A percentile compares a stretch with the other conserved stretches of the same genome.
phyloP scores from a whole-genome alignment of 2,113 vertebrate species.

The Dipodomys merriami region DNA sequence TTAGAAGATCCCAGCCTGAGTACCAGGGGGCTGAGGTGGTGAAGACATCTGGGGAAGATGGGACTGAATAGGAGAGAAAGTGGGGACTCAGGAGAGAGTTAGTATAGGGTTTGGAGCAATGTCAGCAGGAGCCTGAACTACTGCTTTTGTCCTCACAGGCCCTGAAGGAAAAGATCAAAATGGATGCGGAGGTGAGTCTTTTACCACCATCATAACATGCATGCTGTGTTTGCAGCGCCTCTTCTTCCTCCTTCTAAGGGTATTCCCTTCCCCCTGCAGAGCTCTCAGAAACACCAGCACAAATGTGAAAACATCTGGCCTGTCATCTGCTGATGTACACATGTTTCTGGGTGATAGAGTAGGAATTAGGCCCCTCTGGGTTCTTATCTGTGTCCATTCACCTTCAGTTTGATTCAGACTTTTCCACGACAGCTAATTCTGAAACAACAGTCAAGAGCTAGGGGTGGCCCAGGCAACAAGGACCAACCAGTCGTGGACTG shows the following conservation, averaged over 20 bases:
- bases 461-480: not conserved
- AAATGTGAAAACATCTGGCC: not conserved
- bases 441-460: not conserved
- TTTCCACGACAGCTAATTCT: not conserved
- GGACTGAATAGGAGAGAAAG: not conserved
- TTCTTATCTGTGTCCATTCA: slow-evolving; percentile 22
- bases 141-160: slow-evolving; percentile 67
- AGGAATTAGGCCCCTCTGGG: not conserved
- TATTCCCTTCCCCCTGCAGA: not conserved
- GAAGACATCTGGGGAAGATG: not conserved
- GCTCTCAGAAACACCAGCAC: not conserved
- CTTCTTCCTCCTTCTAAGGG: not conserved
- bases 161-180: slow-evolving; percentile 34
- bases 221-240: not conserved
- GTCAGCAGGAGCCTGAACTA: slow-evolving; percentile 6
- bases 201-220: not conserved
- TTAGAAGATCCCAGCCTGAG: not conserved
- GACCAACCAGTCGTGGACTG: no score
- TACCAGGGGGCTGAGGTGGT: not conserved
- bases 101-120: not conserved
- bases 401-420: not conserved
- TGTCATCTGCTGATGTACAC: not conserved
- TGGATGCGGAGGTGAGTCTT: slow-evolving; percentile 70
- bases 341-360: not conserved
- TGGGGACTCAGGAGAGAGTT: not conserved